Evolutionary conservation across 2,113 vertebrate species (phyloP), one percentile per base, ranked within the genome.

Genomic region (Engraulis encrasicolus): DNA sequence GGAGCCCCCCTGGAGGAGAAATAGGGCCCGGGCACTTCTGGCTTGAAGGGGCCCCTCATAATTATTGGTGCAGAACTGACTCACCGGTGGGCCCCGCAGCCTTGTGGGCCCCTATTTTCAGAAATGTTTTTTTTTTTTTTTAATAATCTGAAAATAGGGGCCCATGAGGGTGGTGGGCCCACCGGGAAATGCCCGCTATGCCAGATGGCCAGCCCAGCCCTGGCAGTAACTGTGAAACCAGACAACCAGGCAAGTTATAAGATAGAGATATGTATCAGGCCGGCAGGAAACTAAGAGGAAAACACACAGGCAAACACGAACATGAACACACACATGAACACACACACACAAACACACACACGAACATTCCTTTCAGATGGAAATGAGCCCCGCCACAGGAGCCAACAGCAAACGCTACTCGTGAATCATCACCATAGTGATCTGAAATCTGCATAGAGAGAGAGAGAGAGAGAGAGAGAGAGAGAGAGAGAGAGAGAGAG

Each of bases 301-400:
- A 50, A 74, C 52, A 80, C 84, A 80, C 78, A 80, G 34, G 78
- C 52, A 81, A 85, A 82, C 80, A 80, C 38, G 79, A 89, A n/a
- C n/a, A n/a, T n/a, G 80, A 86, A 82, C 40, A 74, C 52, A 80
- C 84, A 80, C 78, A 80, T 23, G 78, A 48, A 81, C 84, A 82
- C 80, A 80, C 38, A 74, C 87, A 74, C 52, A 80, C 84, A 80
- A 66, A 80, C 23, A 77, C 52, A 81, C 84, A 82, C 80, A 80
- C 38, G 79, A 89, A 84, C 79, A 83, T 85, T 86, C 83, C 89
- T 89, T 90, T 90, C 89, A 89, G 86, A 90, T 90, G 87, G 85
- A 90, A 90, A 90, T 90, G 78, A 89, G 86, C 81, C 83, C 83
- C 37, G 81, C 81, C 81, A 78, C 52, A 87, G 85, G 87, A 90